Conservation (phyloP, 2,797 vertebrate genomes). For the Podarcis siculus region DNA sequence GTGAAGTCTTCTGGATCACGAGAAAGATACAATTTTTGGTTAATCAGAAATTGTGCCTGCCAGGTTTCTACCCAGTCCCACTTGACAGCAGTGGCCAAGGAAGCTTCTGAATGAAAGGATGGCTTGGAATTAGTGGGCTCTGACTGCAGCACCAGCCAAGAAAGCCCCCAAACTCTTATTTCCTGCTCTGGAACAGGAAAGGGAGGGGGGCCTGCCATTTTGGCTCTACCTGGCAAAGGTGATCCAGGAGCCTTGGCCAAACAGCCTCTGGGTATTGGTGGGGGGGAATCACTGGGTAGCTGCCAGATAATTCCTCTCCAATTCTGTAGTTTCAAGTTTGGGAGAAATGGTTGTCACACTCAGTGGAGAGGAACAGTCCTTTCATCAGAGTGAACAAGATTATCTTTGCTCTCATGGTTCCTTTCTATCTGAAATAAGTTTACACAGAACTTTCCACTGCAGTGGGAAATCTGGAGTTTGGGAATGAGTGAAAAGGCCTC, state of each 20-base stretch:
- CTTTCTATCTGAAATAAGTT: background rate
- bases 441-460: background rate
- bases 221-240: background rate
- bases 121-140: background rate
- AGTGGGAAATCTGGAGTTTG: background rate
- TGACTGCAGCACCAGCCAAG: background rate
- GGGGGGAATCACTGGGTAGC: background rate
- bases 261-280: background rate
- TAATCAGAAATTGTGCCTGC: background rate
- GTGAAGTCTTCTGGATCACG: background rate
- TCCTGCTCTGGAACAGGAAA: background rate
- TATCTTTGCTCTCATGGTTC: background rate
- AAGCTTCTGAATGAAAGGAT: too few species aligned
- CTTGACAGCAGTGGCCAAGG: background rate
- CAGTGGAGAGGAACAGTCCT: background rate
- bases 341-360: background rate
- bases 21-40: too few species aligned
- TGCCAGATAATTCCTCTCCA: background rate
- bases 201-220: background rate
- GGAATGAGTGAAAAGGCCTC: background rate
- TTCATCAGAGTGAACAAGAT: background rate
- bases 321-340: background rate
- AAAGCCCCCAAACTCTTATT: background rate
- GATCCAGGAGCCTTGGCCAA: background rate
- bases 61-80: background rate